A percentile compares a stretch with the other conserved stretches of the same genome.
Evolutionary conservation across 1,140 invertebrate species (phyloP).

Genomic region (Drosophila guanche): DNA sequence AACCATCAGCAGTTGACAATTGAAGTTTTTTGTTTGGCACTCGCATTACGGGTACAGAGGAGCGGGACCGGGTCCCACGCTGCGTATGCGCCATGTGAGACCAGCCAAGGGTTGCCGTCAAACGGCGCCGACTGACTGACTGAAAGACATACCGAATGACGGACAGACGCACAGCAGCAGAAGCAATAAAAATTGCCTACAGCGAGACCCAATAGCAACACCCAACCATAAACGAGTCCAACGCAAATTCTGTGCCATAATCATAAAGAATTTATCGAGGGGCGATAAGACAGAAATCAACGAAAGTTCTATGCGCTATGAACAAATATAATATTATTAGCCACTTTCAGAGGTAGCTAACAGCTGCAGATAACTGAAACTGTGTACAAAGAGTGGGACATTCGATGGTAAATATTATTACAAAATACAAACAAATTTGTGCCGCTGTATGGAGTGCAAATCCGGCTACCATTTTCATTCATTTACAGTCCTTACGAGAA

Average conservation of each 20-base stretch:
- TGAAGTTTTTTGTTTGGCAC: constrained; percentile 58
- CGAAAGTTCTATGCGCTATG: constrained; percentile 6
- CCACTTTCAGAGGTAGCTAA: not conserved
- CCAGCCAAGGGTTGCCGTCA: constrained; percentile 29
- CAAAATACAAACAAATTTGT: not conserved
- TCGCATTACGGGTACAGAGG: constrained; percentile 42
- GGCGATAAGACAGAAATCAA: constrained; percentile 10
- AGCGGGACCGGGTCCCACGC: constrained; percentile 10
- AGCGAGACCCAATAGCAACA: constrained; percentile 1
- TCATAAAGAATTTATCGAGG: constrained; percentile 9
- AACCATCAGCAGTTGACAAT: constrained; percentile 54
- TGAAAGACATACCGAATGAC: constrained; percentile 21
- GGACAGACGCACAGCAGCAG: constrained; percentile 36
- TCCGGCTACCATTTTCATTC: not conserved
- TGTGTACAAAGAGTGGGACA: too few species aligned
- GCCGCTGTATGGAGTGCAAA: too few species aligned
- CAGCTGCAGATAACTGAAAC: not conserved
- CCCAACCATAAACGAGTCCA: constrained; percentile 14
- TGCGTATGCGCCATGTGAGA: constrained; percentile 65
- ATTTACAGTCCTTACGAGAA: constrained; percentile 3
- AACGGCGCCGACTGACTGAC: constrained; percentile 21
- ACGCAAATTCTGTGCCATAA: constrained; percentile 8
- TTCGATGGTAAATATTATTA: not conserved
- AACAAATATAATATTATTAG: not conserved
- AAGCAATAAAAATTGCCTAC: constrained; percentile 63